Evolutionary conservation across 2,113 vertebrate genomes (phyloP).

Genomic region (Charina bottae): DNA sequence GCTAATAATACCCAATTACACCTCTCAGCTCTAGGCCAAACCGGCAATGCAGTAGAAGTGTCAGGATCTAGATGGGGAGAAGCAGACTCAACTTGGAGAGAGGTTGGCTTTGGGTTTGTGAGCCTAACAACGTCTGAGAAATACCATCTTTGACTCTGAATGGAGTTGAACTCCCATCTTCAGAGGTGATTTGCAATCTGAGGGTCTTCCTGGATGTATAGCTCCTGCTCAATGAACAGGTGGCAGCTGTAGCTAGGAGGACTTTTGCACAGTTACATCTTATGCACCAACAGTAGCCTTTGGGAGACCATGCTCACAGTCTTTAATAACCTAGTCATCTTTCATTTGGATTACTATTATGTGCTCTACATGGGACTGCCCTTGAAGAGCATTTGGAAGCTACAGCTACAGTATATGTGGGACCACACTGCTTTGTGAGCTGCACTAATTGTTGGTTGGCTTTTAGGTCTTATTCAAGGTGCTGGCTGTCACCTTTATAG

Average conservation of each 20-base stretch:
- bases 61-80: not conserved
- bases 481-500: not conserved
- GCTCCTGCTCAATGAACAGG: not conserved
- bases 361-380: not conserved
- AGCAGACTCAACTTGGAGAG: not conserved
- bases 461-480: not conserved
- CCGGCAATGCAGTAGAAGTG: not conserved
- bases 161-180: not conserved
- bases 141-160: not conserved
- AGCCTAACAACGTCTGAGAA: not conserved
- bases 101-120: not conserved
- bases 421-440: not conserved
- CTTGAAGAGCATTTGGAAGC: not conserved
- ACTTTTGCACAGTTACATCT: not conserved
- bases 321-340: not conserved
- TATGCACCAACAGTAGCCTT: not conserved
- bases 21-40: not conserved
- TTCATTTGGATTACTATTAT: not conserved
- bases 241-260: not conserved
- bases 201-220: not conserved
- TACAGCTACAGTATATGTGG: not conserved
- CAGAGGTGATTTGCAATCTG: not conserved
- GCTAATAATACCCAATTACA: not conserved
- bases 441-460: not conserved
- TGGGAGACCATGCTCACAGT: not conserved